Evolutionary conservation across 2,797 vertebrate species (phyloP).

Genomic region (Paguma larvata): DNA sequence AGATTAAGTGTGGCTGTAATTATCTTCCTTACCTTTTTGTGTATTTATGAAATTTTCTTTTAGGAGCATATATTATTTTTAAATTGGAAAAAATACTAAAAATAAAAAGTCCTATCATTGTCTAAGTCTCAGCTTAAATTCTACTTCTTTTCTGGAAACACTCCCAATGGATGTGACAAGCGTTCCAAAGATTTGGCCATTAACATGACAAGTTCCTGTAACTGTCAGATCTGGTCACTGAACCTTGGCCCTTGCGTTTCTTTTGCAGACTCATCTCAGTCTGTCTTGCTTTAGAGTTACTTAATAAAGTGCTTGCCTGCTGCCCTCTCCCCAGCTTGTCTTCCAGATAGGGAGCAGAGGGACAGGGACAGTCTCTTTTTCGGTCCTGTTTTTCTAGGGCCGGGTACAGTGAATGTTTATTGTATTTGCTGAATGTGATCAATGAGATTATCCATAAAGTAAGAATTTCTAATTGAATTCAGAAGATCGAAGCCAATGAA

Average conservation of each 20-base stretch:
- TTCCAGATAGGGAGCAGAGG: background rate
- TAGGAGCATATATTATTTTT: constrained; percentile 44
- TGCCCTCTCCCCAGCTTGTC: background rate
- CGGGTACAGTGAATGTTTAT: background rate
- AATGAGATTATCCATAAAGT: constrained; percentile 26
- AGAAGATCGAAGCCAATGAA: background rate
- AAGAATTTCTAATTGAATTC: constrained; percentile 46
- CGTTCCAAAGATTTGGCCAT: background rate
- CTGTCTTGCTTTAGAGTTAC: background rate
- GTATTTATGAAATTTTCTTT: constrained; percentile 7
- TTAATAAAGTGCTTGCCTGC: background rate
- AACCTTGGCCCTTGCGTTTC: background rate
- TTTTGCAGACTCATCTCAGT: background rate
- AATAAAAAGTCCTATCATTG: constrained; percentile 6
- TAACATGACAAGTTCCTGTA: background rate
- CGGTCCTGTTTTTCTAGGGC: background rate
- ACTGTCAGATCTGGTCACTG: background rate
- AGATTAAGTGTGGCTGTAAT: background rate
- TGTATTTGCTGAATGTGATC: background rate
- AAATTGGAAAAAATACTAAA: constrained; percentile 12
- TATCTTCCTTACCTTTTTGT: background rate
- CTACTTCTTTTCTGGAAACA: constrained; percentile 35
- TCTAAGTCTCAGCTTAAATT: constrained; percentile 27
- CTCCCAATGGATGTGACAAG: background rate
- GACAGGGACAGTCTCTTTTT: background rate